Conservation (phyloP, 2,888 invertebrate genomes). For the Bibio marci region DNA sequence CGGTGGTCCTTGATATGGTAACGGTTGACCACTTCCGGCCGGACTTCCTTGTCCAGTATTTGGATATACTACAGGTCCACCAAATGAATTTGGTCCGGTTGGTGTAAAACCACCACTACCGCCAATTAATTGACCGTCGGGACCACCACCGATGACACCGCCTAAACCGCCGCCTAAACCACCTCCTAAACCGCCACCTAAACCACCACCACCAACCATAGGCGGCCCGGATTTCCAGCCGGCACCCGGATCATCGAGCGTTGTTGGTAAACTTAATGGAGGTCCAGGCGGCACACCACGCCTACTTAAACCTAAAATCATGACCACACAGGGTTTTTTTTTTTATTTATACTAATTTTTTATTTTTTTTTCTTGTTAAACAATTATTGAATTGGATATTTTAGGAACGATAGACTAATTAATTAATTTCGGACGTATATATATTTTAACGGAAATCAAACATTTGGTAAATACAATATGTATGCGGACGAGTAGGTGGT, state of each 20-base stretch:
- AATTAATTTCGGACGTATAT: too few species aligned
- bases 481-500: too few species aligned
- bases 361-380: too few species aligned
- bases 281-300: slow-evolving; percentile 30
- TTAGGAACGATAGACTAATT: too few species aligned
- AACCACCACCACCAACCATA: slow-evolving; percentile 53
- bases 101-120: slow-evolving; percentile 41
- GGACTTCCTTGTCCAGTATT: slow-evolving; percentile 61
- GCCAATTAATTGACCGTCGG: slow-evolving; percentile 39
- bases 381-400: too few species aligned
- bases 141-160: slow-evolving; percentile 49
- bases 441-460: too few species aligned
- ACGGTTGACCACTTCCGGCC: slow-evolving; percentile 45
- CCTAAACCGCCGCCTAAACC: slow-evolving; percentile 48
- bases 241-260: slow-evolving; percentile 56
- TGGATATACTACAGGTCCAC: slow-evolving; percentile 40
- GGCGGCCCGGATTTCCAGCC: slow-evolving; percentile 61
- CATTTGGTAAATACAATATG: too few species aligned
- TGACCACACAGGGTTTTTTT: too few species aligned
- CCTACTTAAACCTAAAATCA: slow-evolving; percentile 58
- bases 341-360: too few species aligned
- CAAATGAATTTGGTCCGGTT: slow-evolving; percentile 31
- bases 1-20: slow-evolving; percentile 46
- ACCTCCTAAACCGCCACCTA: slow-evolving; percentile 53
- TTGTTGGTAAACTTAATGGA: slow-evolving; percentile 46